phyloP scores from a whole-genome alignment of 1,140 invertebrate species.

The Rhyzopertha dominica region DNA sequence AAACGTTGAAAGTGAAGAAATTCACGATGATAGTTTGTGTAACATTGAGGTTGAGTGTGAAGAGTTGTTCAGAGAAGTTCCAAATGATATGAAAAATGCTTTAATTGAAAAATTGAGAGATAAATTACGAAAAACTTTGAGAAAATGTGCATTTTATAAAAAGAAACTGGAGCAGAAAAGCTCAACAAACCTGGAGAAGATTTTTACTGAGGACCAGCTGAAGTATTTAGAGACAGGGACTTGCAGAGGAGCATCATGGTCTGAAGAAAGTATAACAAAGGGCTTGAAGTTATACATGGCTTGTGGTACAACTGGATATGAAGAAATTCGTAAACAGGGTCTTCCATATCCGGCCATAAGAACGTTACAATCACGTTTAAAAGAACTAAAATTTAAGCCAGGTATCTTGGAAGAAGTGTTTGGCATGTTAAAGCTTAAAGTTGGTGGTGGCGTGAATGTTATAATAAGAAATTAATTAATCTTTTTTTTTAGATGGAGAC shows the following conservation, averaged over 20 bases:
- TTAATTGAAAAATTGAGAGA: neutral
- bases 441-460: neutral
- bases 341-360: slow-evolving; percentile 13
- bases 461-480: slow-evolving; percentile 1
- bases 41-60: too few relatives aligned
- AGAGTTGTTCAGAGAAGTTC: too few relatives aligned
- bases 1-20: too few relatives aligned
- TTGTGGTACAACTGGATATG: slow-evolving; percentile 16
- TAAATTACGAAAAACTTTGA: neutral
- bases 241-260: slow-evolving; percentile 2
- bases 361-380: slow-evolving; percentile 14
- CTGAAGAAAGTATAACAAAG: slow-evolving; percentile 7
- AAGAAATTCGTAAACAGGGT: slow-evolving; percentile 15
- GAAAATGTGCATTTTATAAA: neutral
- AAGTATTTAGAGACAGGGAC: slow-evolving; percentile 2
- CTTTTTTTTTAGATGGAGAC: slow-evolving; percentile 6
- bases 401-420: slow-evolving; percentile 19
- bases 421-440: slow-evolving; percentile 7
- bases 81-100: neutral
- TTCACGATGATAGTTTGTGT: too few relatives aligned
- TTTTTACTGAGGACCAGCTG: slow-evolving; percentile 12
- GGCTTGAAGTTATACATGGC: slow-evolving; percentile 14
- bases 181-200: neutral
- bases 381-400: slow-evolving; percentile 11
- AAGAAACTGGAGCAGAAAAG: neutral